Conservation (phyloP, 2,888 invertebrate genomes). For the Cabera pusaria region DNA sequence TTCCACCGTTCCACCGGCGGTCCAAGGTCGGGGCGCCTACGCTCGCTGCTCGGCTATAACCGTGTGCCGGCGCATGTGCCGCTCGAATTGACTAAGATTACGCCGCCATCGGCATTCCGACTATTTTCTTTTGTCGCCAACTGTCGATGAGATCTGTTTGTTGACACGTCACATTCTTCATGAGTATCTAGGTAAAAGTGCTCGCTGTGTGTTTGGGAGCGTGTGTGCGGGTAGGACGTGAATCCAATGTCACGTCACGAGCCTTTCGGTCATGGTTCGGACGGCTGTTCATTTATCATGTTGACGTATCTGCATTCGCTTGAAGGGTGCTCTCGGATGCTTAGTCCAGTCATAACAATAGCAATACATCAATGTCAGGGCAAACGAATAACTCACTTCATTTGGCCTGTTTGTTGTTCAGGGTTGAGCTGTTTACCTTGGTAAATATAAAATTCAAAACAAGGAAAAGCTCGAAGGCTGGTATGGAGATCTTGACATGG, state of each 20-base stretch:
- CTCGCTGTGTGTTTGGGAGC: slow-evolving; percentile 48
- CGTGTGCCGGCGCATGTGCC: slow-evolving; percentile 65
- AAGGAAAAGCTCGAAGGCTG: not conserved
- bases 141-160: slow-evolving; percentile 52
- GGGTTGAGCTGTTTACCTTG: slow-evolving; percentile 1
- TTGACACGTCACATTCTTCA: slow-evolving; percentile 51
- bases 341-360: slow-evolving; percentile 51
- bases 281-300: slow-evolving; percentile 43
- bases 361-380: slow-evolving; percentile 60
- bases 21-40: slow-evolving; percentile 80
- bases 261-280: too few relatives aligned
- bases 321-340: slow-evolving; percentile 42
- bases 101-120: slow-evolving; percentile 70
- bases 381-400: not conserved
- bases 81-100: slow-evolving; percentile 74
- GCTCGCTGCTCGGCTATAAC: slow-evolving; percentile 71
- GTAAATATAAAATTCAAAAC: not conserved
- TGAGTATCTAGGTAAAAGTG: slow-evolving; percentile 48
- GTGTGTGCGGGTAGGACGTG: slow-evolving; percentile 32
- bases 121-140: slow-evolving; percentile 73
- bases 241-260: slow-evolving; percentile 23
- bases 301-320: slow-evolving; percentile 44
- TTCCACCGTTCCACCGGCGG: slow-evolving; percentile 68
- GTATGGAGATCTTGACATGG: not conserved
- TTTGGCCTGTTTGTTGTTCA: slow-evolving; percentile 1